Evolutionary conservation across 2,888 invertebrate genomes (phyloP), one percentile per base, ranked within the genome.

Genomic region (Eupsilia transversa): DNA sequence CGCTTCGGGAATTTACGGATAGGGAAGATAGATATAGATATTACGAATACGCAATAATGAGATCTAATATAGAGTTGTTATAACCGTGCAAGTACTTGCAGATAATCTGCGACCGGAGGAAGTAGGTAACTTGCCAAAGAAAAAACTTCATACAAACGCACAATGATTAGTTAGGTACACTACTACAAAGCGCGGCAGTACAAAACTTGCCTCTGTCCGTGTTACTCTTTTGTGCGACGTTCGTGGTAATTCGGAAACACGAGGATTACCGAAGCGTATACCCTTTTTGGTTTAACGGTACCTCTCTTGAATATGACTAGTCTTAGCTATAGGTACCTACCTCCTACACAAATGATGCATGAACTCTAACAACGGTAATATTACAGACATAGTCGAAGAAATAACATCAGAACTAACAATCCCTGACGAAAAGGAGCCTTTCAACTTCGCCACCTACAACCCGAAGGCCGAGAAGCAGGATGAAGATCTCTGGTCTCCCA

Each of bases 401-500:
- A 91, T 96, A 79, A 91, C 93, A 54, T 89, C 93, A 3, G 96
- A 96, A 86, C 86, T 96, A 43, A 89, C 91, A 0, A 87, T 94
- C 9, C 94, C 95, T 0, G 96, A 96, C 6, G 96, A 96, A n/a
- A 96, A 95, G 66, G 97, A 97, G 82, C 92, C 91, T 0, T 95
- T 96, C 59, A 96, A 94, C 77, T 97, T 97, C 77, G 91, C 96
- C 0, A 93, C 93, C 30, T 95, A 93, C 81, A 93, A 94, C 64
- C 94, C 94, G 0, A 94, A 93, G 49, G 83, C 88, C 3, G 94
- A 94, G 86, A 96, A 92, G 73, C 89, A 91, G 1, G 96, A 97
- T 4, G 97, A 97, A 73, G 98, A 98, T 88, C 93, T 98, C 3
- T 98, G 98, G 98, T 97, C 97, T 68, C 97, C 98, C 0, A 97